phyloP scores from a whole-genome alignment of 2,113 vertebrate species.

The Aegithalos caudatus region DNA sequence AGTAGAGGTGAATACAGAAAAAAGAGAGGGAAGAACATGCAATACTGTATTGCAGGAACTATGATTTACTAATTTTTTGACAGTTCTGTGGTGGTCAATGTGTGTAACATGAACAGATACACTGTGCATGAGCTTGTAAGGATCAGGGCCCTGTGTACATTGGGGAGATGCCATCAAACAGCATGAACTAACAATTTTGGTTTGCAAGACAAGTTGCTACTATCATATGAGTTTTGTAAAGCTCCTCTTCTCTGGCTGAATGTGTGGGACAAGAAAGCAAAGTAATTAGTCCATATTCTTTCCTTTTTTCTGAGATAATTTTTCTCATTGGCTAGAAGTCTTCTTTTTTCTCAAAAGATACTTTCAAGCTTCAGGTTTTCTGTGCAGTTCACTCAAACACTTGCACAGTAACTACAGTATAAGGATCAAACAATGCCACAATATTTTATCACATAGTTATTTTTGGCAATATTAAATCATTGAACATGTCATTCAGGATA shows the following conservation, averaged over 20 bases:
- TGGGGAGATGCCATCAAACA: not conserved
- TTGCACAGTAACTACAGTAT: not conserved
- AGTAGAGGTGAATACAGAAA: not conserved
- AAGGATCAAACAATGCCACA: not conserved
- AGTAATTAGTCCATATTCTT: not conserved
- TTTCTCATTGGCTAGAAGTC: not conserved
- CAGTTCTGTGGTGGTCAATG: not conserved
- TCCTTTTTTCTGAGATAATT: not conserved
- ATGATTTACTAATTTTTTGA: not conserved
- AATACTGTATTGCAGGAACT: not conserved
- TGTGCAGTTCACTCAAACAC: not conserved
- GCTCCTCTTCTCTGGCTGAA: not conserved
- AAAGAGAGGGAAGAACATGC: not conserved
- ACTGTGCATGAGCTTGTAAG: not conserved
- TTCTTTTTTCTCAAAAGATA: not conserved
- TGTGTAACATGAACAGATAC: not conserved
- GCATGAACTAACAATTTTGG: not conserved
- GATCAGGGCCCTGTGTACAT: not conserved
- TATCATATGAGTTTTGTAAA: not conserved
- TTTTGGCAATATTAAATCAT: not conserved
- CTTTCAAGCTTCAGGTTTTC: not conserved
- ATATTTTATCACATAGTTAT: not conserved
- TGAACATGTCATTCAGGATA: not conserved
- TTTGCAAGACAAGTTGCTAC: not conserved
- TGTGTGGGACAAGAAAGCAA: not conserved